Percentiles rank a stretch among this genome's conserved stretches.
These are phyloP conservation scores for Amia ocellicauda DNA, from an alignment of 2,113 vertebrate species.

Conservation along the genomic window DNA sequence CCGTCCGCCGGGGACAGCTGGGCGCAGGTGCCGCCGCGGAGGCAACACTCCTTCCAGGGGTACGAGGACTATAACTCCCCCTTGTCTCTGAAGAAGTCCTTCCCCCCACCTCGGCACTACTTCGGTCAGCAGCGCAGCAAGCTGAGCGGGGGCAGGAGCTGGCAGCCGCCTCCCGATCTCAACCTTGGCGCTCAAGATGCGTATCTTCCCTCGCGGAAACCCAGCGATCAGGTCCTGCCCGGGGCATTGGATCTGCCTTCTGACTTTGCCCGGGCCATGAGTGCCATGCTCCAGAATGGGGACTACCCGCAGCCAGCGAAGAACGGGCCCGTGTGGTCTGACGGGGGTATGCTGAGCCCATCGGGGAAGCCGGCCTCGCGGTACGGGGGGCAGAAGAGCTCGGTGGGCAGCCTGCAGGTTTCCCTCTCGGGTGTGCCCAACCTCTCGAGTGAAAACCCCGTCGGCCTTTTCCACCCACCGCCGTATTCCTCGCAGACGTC, in stretches of 20 bases:
- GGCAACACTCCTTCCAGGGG: constrained; percentile 24
- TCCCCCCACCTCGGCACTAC: neutral
- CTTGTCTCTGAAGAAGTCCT: constrained; percentile 14
- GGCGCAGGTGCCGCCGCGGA: constrained; percentile 27
- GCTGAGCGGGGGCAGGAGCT: constrained; percentile 23
- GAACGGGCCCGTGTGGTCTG: constrained; percentile 25
- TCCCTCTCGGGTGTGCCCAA: constrained; percentile 18
- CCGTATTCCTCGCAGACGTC: constrained; percentile 32
- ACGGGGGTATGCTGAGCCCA: constrained; percentile 19
- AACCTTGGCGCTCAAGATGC: constrained; percentile 25
- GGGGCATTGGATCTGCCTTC: constrained; percentile 26
- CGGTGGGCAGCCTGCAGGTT: constrained; percentile 1
- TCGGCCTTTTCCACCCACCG: constrained; percentile 15
- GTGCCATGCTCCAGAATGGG: constrained; percentile 15
- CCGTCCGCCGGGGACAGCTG: constrained; percentile 24
- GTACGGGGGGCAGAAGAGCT: constrained; percentile 12
- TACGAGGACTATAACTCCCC: constrained; percentile 17
- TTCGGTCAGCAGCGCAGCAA: constrained; percentile 25
- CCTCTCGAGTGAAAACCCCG: constrained; percentile 12
- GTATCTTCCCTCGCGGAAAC: constrained; percentile 25
- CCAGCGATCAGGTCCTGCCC: constrained; percentile 20
- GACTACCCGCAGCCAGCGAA: constrained; percentile 8
- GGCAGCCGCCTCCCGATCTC: constrained; percentile 10
- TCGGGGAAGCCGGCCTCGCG: neutral
- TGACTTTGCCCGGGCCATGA: constrained; percentile 27